A percentile compares a stretch with the other conserved stretches of the same genome.
phyloP scores from a whole-genome alignment of 2,888 invertebrate species.

The Limnephilus marmoratus region DNA sequence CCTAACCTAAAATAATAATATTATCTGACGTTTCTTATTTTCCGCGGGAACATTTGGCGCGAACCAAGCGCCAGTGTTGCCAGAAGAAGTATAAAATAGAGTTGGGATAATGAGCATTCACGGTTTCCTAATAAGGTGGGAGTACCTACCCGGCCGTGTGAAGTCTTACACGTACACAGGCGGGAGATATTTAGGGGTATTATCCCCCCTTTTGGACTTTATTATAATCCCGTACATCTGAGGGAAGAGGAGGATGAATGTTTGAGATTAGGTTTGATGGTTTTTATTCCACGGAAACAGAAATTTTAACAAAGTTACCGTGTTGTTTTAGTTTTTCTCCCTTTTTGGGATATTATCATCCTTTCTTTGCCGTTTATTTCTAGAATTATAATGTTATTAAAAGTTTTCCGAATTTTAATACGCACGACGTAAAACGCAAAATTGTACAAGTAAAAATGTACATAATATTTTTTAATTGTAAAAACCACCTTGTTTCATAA shows the following conservation, averaged over 20 bases:
- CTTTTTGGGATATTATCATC: not conserved
- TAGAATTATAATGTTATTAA: not conserved
- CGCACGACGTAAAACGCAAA: not conserved
- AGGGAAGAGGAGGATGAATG: slow-evolving; percentile 22
- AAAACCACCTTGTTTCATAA: not conserved
- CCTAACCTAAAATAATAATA: slow-evolving; percentile 2
- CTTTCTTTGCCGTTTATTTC: not conserved
- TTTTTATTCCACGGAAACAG: not conserved
- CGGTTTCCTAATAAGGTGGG: slow-evolving; percentile 47
- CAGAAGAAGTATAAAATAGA: slow-evolving; percentile 42
- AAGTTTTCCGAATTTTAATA: not conserved
- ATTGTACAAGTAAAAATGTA: not conserved
- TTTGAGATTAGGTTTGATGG: slow-evolving; percentile 26
- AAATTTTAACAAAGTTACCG: not conserved
- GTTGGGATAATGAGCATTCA: slow-evolving; percentile 49
- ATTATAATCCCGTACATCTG: slow-evolving; percentile 37
- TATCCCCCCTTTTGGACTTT: slow-evolving; percentile 35
- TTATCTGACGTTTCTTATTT: not conserved
- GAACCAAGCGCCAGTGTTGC: slow-evolving; percentile 33
- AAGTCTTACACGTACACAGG: slow-evolving; percentile 42
- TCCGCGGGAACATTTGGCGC: slow-evolving; percentile 34
- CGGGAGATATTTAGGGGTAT: slow-evolving; percentile 43
- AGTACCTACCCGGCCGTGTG: slow-evolving; percentile 42
- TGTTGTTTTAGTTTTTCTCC: not conserved
- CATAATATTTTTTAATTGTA: not conserved